Percentiles rank a stretch among this genome's conserved stretches.
Conservation (phyloP, 1,140 invertebrate species). For the Aricia agestis region DNA sequence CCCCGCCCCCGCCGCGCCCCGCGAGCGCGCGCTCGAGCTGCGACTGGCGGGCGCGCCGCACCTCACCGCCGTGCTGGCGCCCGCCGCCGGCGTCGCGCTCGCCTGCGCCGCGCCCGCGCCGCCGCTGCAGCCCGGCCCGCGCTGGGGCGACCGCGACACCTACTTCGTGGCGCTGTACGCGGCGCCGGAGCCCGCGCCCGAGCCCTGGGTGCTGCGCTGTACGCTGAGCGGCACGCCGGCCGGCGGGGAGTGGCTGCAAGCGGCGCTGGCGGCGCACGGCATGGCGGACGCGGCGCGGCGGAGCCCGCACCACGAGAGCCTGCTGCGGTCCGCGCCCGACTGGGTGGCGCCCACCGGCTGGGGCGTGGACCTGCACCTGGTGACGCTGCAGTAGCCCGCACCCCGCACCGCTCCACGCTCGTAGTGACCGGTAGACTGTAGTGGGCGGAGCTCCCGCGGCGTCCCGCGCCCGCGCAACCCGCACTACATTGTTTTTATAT, state of each 20-base stretch:
- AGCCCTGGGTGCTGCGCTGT: constrained; percentile 22
- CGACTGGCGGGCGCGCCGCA: constrained; percentile 28
- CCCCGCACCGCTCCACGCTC: neutral
- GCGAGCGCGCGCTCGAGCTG: constrained; percentile 9
- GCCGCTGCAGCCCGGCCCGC: constrained; percentile 30
- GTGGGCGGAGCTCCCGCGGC: neutral
- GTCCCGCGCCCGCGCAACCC: neutral
- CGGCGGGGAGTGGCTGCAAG: constrained; percentile 27
- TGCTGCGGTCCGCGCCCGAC: constrained; percentile 34
- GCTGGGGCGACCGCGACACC: constrained; percentile 38
- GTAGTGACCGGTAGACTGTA: neutral
- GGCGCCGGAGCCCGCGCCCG: constrained; percentile 27
- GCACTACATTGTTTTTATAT: neutral
- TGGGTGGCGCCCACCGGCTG: constrained; percentile 47
- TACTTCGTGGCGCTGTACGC: constrained; percentile 50
- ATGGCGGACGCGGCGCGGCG: constrained; percentile 29
- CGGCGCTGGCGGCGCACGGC: constrained; percentile 44
- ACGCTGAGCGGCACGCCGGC: constrained; percentile 6
- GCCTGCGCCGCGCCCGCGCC: constrained; percentile 25
- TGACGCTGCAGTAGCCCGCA: neutral
- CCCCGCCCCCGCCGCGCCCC: neutral
- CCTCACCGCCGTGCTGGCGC: constrained; percentile 37
- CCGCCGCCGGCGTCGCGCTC: constrained; percentile 31
- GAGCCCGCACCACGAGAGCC: constrained; percentile 24
- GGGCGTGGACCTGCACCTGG: constrained; percentile 50